These are phyloP conservation scores for Nannospalax galili DNA, from an alignment of 2,113 vertebrate species.

Conservation along the genomic window DNA sequence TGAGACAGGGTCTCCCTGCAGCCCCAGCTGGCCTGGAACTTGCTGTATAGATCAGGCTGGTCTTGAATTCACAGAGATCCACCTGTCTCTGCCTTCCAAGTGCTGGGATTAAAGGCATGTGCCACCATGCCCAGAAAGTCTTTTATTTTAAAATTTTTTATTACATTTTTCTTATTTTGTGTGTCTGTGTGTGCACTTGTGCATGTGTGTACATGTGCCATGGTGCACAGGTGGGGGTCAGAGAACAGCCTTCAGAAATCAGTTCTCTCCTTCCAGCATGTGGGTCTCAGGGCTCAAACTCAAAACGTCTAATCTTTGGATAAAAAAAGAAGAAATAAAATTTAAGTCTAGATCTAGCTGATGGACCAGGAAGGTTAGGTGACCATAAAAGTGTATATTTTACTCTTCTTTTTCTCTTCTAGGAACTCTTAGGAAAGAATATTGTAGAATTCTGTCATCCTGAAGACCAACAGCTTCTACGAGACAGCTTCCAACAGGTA, in stretches of 20 bases:
- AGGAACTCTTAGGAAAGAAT: slow-evolving; percentile 97
- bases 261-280: not conserved
- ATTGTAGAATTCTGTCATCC: slow-evolving; percentile 96
- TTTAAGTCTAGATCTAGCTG: not conserved
- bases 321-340: slow-evolving; percentile 55
- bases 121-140: not conserved
- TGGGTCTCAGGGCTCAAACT: not conserved
- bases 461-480: slow-evolving; percentile 95
- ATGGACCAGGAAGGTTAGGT: not conserved
- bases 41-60: not conserved
- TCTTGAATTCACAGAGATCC: too few species aligned
- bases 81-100: not conserved
- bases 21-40: not conserved
- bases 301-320: not conserved
- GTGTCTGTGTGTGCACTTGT: not conserved
- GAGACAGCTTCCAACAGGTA: slow-evolving; percentile 99
- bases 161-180: not conserved
- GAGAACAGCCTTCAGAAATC: not conserved
- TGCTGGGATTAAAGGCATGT: not conserved
- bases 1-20: not conserved
- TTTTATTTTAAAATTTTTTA: too few species aligned
- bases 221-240: too few species aligned
- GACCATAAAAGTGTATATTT: not conserved
- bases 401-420: slow-evolving; percentile 44
- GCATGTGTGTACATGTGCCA: not conserved